Base-by-base conservation (phyloP, 1,140 invertebrate species). In the Drosophila rhopaloa region DNA sequence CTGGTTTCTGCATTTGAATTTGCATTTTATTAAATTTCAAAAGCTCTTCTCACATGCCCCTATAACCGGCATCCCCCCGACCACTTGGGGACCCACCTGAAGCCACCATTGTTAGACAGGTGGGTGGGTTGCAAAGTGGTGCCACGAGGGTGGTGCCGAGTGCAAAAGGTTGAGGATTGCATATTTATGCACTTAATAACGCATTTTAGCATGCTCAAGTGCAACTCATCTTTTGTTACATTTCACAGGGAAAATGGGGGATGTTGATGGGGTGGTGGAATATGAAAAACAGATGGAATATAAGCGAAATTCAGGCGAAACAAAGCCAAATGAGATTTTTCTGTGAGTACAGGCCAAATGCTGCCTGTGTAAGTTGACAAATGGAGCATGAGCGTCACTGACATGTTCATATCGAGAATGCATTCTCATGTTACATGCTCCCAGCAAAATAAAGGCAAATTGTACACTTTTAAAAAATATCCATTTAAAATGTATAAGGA, bases 181-280 rank as follows among this genome's bases (percentile, higher is more conserved):
- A 89, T 89, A 89, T 89, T 89, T 89, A 89, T 89, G 84, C 84
- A 89, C 84, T 89, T 89, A 89, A 89, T 89, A 89, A 89, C 84
- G 84, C 84, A 89, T 89, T 89, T 89, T 84, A 89, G 80, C 84
- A 89, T 89, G 80, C 84, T 81, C 80, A 89, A 89, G 84, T 89
- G 84, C 84, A 89, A 65, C 84, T 89, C 80, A 89, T 84, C 80
- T 89, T 89, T 89, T 89, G 84, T 89, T 89, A 78, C 80, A 89
- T 51, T 62, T 56, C 50, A 51, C 32, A 59, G 11, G 14, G 16
- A n/a, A 48, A 47, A 11, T 9, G 16, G 11, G 6, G 44, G 11
- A 5, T 38, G 29, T 13, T 9, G n/a, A 29, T 1, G n/a, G 53
- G 2, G 6, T 27, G 13, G 38, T 46, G n/a, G 14, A 19, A 14